Base-by-base conservation (phyloP, 2,888 invertebrate genomes). In the Tigriopus californicus region DNA sequence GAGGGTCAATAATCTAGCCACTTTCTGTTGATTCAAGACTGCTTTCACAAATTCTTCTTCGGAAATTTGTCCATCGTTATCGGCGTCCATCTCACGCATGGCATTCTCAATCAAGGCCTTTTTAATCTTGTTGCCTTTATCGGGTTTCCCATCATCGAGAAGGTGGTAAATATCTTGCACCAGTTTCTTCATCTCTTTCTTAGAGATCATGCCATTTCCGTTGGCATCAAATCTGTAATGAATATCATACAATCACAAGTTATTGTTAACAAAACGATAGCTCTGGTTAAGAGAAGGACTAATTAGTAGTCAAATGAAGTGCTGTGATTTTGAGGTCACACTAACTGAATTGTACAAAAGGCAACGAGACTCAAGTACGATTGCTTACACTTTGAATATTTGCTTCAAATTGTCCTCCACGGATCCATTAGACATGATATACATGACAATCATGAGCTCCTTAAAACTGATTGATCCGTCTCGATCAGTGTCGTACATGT, bases 401-500 rank as follows among this genome's bases (percentile, higher is more conserved):
- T 44, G 44, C n/a, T 18, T n/a, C 18, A 44, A 18, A 11, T 44
- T 44, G n/a, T 44, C 15, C 44, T 44, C 44, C 4, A 18, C 15
- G 5, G 44, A 15, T 18, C 44, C 44, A n/a, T 44, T 18, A 3
- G 44, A 44, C 44, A 44, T 44, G 44, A 44, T 44, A 44, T 15
- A 44, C 44, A 44, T 44, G 5, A 44, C 44, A 44, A 18, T 44
- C 44, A 44, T 44, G 10, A 44, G 44, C 44, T 44, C 44, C 18
- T 18, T 44, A 10, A 44, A 44, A 11, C 44, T 44, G 33, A 53
- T 53, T 6, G 15, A 33, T 15, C 54, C 54, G 33, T 53, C 54
- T n/a, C 54, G 15, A 40, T 53, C 33, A 5, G 24, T 33, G 33
- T 53, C 54, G 40, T 53, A 53, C 12, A 40, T 53, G 54, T 53